Conservation (phyloP, 2,113 vertebrate genomes). For the Clarias macrocephalus region DNA sequence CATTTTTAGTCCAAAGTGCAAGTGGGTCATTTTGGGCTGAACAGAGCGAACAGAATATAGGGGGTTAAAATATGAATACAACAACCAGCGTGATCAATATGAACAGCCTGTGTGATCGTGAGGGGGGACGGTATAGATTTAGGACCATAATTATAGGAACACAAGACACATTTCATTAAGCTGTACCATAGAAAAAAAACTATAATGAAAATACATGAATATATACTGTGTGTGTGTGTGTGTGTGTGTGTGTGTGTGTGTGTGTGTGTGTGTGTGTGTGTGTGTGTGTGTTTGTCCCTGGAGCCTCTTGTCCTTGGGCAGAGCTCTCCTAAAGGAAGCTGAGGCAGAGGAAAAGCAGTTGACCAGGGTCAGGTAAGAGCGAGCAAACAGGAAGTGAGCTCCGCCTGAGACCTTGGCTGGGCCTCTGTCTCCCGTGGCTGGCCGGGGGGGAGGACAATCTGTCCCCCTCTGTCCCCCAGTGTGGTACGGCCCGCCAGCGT, state of each 20-base stretch:
- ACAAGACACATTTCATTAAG: background rate
- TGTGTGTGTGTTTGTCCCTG: background rate
- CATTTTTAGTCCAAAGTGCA: background rate
- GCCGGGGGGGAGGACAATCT: constrained; percentile 74
- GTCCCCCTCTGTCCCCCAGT: constrained; percentile 79
- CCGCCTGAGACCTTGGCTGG: constrained; percentile 71
- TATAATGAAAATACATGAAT: background rate
- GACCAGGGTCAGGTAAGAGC: constrained; percentile 72
- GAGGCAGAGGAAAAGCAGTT: constrained; percentile 54
- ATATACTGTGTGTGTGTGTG: too few relatives aligned
- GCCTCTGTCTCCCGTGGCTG: constrained; percentile 65
- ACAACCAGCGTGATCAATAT: background rate
- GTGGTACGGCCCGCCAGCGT: constrained; percentile 48
- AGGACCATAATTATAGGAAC: background rate
- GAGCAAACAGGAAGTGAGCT: constrained; percentile 74
- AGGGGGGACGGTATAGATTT: background rate
- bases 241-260: too few relatives aligned
- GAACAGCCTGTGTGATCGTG: background rate
- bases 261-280: too few relatives aligned
- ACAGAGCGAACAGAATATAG: background rate
- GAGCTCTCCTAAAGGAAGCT: constrained; percentile 19
- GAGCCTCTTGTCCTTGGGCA: constrained; percentile 39
- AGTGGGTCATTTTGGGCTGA: constrained; percentile 9
- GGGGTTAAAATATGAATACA: background rate
- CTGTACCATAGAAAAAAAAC: background rate